A percentile compares a stretch with the other conserved stretches of the same genome.
phyloP scores from a whole-genome alignment of 2,797 vertebrate species.

The Eurystomus glaucurus region DNA sequence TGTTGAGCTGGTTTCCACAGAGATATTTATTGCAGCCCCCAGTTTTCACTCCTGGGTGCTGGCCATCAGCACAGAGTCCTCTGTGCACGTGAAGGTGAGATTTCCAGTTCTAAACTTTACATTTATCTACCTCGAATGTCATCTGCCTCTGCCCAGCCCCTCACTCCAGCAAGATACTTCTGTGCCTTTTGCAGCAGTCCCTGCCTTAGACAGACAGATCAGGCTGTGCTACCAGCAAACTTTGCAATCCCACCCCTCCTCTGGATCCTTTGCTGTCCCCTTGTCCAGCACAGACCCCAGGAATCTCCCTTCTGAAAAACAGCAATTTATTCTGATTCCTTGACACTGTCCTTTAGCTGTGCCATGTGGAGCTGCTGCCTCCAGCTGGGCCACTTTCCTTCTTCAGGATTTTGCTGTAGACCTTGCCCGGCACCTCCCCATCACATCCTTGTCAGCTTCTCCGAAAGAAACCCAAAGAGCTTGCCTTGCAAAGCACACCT shows the following conservation, averaged over 20 bases:
- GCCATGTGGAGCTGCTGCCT: neutral
- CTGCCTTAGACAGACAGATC: neutral
- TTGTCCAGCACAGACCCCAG: neutral
- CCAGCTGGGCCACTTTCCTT: neutral
- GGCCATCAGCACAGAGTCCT: neutral
- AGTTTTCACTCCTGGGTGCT: neutral
- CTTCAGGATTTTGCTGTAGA: neutral
- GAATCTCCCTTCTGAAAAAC: neutral
- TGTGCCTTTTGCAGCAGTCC: neutral
- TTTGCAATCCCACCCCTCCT: neutral
- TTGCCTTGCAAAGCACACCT: neutral
- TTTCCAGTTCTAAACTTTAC: neutral
- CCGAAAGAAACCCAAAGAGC: neutral
- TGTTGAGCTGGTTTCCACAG: neutral
- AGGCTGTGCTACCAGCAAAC: neutral
- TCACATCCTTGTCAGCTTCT: neutral
- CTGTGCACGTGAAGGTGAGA: accelerated
- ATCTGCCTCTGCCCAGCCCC: neutral
- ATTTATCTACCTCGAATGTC: neutral
- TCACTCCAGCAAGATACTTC: neutral
- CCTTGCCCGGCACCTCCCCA: neutral
- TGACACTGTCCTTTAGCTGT: neutral
- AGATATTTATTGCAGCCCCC: neutral
- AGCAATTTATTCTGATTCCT: neutral
- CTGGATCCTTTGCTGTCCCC: neutral